Percentiles rank a stretch among this genome's conserved stretches.
phyloP scores from a whole-genome alignment of 2,797 vertebrate genomes.

The Octomys mimax region DNA sequence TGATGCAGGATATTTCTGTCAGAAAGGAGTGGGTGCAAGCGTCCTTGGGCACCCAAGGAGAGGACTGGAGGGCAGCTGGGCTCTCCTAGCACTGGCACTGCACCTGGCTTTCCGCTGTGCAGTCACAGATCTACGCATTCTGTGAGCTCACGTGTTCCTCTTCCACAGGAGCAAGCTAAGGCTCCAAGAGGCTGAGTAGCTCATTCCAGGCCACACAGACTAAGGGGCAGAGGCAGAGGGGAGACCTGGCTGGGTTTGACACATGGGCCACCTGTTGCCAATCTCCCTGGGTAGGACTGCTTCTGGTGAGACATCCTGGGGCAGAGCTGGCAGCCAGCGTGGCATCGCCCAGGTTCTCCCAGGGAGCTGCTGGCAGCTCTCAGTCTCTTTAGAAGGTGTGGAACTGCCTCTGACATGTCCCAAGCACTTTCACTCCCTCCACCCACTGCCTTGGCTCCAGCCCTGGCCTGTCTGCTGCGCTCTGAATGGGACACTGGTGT shows the following conservation, averaged over 20 bases:
- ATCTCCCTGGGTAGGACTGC: no score
- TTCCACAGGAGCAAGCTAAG: slow-evolving; percentile 32
- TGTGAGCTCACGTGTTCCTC: slow-evolving; percentile 40
- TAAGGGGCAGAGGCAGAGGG: slow-evolving; percentile 16
- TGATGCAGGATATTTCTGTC: slow-evolving; percentile 66
- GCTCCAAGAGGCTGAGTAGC: slow-evolving; percentile 71
- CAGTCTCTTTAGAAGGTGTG: neutral
- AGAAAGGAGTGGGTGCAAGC: slow-evolving; percentile 36
- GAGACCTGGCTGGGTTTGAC: slow-evolving; percentile 40
- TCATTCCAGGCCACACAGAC: slow-evolving; percentile 68
- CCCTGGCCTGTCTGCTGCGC: neutral
- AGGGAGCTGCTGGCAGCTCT: neutral
- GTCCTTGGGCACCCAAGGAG: slow-evolving; percentile 52
- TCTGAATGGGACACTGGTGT: neutral
- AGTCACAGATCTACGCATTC: neutral
- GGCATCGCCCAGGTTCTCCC: neutral
- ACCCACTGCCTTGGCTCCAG: neutral
- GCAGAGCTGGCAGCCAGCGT: neutral
- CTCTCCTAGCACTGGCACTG: fast-evolving
- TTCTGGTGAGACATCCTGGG: neutral
- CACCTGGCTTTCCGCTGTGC: neutral
- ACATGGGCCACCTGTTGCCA: neutral
- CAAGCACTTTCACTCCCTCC: neutral
- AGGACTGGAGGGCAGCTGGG: neutral
- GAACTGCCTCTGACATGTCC: neutral